Conservation (phyloP, 2,797 vertebrate species). For the Mormyrus hasselquistii region DNA sequence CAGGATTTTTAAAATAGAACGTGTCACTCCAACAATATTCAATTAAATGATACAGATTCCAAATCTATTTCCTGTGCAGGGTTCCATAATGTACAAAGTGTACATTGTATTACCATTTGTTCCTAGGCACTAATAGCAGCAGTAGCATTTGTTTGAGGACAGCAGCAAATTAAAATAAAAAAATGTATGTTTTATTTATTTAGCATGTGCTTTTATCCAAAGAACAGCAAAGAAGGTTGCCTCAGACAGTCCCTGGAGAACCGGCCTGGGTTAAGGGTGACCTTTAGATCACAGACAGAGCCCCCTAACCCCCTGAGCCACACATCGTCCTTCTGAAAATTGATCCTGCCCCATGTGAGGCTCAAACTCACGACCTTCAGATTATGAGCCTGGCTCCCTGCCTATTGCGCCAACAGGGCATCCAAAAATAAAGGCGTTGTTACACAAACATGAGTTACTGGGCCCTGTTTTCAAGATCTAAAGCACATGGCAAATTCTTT, state of each 20-base stretch:
- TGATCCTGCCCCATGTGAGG: not conserved
- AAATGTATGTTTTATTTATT: not conserved
- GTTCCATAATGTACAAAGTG: slow-evolving; percentile 19
- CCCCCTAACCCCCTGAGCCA: not conserved
- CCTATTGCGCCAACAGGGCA: not conserved
- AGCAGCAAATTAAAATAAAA: slow-evolving; percentile 25
- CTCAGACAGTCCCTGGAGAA: not conserved
- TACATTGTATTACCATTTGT: slow-evolving; percentile 28
- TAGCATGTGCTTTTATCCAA: not conserved
- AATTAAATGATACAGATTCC: slow-evolving; percentile 17
- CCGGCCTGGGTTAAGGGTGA: not conserved
- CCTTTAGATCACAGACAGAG: not conserved
- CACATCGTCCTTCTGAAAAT: not conserved
- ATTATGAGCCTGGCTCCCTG: not conserved
- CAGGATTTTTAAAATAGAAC: not conserved
- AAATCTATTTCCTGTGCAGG: not conserved
- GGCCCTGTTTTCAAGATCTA: not conserved
- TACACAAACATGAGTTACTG: not conserved
- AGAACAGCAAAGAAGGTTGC: not conserved
- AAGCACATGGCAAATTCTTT: not conserved
- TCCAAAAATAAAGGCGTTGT: not conserved
- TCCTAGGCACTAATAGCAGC: slow-evolving; percentile 31
- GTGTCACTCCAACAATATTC: not conserved
- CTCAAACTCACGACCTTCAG: not conserved
- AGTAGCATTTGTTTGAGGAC: slow-evolving; percentile 22